These are phyloP conservation scores for Actinemys pallida DNA, from an alignment of 2,113 vertebrate genomes.

Conservation along the genomic window DNA sequence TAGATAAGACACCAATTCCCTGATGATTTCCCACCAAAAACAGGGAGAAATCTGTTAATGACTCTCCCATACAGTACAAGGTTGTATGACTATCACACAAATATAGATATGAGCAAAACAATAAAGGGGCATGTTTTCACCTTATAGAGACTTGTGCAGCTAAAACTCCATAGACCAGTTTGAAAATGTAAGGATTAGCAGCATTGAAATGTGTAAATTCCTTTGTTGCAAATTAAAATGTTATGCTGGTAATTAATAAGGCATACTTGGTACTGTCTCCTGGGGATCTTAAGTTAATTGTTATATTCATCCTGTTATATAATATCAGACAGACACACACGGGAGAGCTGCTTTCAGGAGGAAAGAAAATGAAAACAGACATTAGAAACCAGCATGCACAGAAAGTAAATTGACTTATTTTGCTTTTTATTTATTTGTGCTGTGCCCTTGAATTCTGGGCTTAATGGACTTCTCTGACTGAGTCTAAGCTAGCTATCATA, in stretches of 20 bases:
- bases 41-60: not conserved
- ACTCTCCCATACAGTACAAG: not conserved
- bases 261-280: not conserved
- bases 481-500: not conserved
- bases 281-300: not conserved
- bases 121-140: not conserved
- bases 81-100: not conserved
- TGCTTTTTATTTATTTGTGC: not conserved
- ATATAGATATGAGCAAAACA: not conserved
- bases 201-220: not conserved
- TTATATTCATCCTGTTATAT: not conserved
- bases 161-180: not conserved
- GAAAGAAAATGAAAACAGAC: not conserved
- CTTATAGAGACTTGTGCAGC: not conserved
- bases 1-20: not conserved
- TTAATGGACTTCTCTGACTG: not conserved
- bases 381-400: not conserved
- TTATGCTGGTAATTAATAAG: not conserved
- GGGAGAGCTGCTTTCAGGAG: not conserved
- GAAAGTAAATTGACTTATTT: not conserved
- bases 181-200: not conserved
- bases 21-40: not conserved
- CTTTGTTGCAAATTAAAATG: not conserved
- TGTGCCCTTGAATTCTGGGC: not conserved
- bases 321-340: not conserved